Evolutionary conservation across 2,113 vertebrate species (phyloP).

Genomic region (Hemiscyllium ocellatum): DNA sequence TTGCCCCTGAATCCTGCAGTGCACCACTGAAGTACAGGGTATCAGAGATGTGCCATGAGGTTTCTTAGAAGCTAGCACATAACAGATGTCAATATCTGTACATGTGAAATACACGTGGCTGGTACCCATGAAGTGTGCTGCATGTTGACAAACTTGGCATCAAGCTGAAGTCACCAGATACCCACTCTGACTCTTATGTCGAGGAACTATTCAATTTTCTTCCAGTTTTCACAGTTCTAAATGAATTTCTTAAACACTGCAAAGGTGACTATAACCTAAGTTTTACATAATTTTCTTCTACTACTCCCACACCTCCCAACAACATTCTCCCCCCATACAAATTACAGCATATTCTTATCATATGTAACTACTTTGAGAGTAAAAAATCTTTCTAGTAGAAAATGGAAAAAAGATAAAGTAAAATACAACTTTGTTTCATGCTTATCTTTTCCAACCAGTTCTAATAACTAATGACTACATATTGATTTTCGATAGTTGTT

Average conservation of each 20-base stretch:
- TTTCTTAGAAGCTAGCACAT: too few relatives aligned
- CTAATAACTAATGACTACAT: neutral
- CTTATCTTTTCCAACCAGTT: neutral
- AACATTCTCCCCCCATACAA: neutral
- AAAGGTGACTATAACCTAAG: neutral
- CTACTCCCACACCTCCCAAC: neutral
- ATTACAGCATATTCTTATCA: neutral
- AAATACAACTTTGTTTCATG: neutral
- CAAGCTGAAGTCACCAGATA: too few relatives aligned
- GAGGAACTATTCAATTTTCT: neutral
- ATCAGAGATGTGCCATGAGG: too few relatives aligned
- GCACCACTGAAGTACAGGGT: too few relatives aligned
- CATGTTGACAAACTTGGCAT: too few relatives aligned
- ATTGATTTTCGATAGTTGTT: conserved; percentile 12
- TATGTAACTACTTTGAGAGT: neutral
- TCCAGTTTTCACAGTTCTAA: neutral
- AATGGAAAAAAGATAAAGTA: neutral
- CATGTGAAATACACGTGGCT: too few relatives aligned
- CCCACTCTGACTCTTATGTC: too few relatives aligned
- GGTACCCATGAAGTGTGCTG: too few relatives aligned
- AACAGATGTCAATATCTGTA: too few relatives aligned
- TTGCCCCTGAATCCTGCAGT: too few relatives aligned
- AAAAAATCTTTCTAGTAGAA: neutral
- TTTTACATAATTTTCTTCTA: neutral
- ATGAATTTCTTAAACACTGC: neutral